Base-by-base conservation (phyloP, 2,888 invertebrate genomes). In the Mythimna albipuncta region DNA sequence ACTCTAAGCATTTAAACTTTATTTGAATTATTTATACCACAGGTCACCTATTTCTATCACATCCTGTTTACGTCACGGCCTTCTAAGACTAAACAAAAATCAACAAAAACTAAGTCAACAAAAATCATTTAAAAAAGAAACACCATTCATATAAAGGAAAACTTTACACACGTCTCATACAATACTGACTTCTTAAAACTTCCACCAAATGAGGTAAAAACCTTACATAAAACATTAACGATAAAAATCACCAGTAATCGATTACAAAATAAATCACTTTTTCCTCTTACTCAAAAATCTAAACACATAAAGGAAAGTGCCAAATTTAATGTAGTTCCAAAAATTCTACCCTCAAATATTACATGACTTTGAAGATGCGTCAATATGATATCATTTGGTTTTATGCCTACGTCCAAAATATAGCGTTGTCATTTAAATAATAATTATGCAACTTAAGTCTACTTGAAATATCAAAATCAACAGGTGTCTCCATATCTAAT, bases 341-440 rank as follows among this genome's bases (percentile, higher is more conserved):
- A 72, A 72, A 67, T n/a, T 65, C 72, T 72, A 79, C 67, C 6
- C 41, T 59, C 32, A 35, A 77, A 16, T 47, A 21, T 2, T 6
- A 69, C 5, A 32, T 32, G 32, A 32, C 2, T 32, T 63, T 4
- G 10, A 6, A 73, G 57, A 82, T 44, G 58, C 55, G 57, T 63
- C 64, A 70, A 38, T 32, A 2, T 32, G 32, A 32, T 50, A n/a
- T 52, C 7, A 66, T 63, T 76, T 57, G 0, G 16, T 61, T 66
- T 64, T 52, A 79, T 83, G 58, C 83, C 79, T 67, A 80, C 57
- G 72, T 57, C 26, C 26, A 50, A 64, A 57, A 59, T 4, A 64
- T 64, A 52, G 35, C 47, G 47, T 13, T 13, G 9, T 57, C 38
- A 64, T 82, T 70, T 64, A 26, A 64, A 67, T 64, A 59, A 64